Percentiles rank a stretch among this genome's conserved stretches.
These are phyloP conservation scores for Watsonalla binaria DNA, from an alignment of 2,888 invertebrate genomes.

Conservation along the genomic window DNA sequence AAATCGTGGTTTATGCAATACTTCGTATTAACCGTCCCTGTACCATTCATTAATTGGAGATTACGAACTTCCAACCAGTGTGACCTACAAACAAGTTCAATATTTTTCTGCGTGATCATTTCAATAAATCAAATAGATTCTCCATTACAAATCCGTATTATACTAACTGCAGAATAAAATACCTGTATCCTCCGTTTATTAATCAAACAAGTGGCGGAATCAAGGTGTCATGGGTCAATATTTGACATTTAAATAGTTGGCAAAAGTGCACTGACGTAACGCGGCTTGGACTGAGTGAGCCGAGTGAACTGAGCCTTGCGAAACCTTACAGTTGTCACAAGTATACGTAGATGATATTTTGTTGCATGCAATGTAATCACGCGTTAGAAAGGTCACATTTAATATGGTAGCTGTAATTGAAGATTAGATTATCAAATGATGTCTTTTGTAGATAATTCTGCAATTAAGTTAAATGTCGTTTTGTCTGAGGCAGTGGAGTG, in stretches of 20 bases:
- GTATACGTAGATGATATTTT: constrained; percentile 44
- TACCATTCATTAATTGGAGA: neutral
- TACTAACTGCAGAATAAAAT: constrained; percentile 1
- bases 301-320: constrained; percentile 36
- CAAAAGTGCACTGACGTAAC: constrained; percentile 54
- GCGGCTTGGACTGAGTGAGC: constrained; percentile 25
- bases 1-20: neutral
- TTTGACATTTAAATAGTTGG: constrained; percentile 64
- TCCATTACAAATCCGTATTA: too few relatives aligned
- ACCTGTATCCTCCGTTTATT: constrained; percentile 13
- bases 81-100: neutral
- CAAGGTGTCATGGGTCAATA: constrained; percentile 62
- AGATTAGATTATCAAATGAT: constrained; percentile 39
- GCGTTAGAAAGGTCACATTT: constrained; percentile 48
- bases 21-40: neutral
- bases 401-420: constrained; percentile 39
- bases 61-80: neutral
- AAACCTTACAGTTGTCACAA: constrained; percentile 55
- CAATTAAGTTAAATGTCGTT: constrained; percentile 20
- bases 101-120: neutral
- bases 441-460: constrained; percentile 28
- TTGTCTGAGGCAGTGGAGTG: neutral
- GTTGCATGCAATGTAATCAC: constrained; percentile 50
- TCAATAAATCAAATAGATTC: neutral
- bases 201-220: constrained; percentile 49